A percentile compares a stretch with the other conserved stretches of the same genome.
These are phyloP conservation scores for Acronicta alni DNA, from an alignment of 2,888 invertebrate genomes.

Conservation along the genomic window DNA sequence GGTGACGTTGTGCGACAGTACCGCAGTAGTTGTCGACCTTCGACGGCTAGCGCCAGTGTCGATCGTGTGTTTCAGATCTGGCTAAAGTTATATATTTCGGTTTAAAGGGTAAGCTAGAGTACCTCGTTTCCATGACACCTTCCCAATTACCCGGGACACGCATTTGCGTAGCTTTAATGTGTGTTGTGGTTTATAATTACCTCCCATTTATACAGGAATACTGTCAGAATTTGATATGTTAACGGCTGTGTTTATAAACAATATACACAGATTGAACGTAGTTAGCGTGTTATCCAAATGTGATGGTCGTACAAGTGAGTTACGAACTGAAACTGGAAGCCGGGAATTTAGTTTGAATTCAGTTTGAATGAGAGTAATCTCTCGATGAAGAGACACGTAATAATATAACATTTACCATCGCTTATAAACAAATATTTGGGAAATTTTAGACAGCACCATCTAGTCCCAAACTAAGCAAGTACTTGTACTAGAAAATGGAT, in stretches of 20 bases:
- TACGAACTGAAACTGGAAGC: constrained; percentile 9
- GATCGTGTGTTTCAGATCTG: no score
- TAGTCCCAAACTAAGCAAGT: no score
- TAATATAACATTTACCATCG: no score
- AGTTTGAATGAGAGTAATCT: constrained; percentile 7
- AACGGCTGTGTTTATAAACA: constrained; percentile 29
- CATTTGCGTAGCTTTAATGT: constrained; percentile 32
- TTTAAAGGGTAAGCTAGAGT: no score
- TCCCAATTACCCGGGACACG: constrained; percentile 53
- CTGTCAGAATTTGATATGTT: constrained; percentile 33
- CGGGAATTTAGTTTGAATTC: constrained; percentile 30
- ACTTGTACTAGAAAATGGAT: no score
- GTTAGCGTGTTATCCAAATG: constrained; percentile 33
- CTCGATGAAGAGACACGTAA: no score
- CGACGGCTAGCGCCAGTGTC: no score
- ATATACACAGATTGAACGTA: constrained; percentile 36
- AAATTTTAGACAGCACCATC: no score
- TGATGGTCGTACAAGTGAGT: constrained; percentile 36
- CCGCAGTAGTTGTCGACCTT: no score
- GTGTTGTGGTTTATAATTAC: constrained; percentile 48
- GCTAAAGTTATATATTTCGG: no score
- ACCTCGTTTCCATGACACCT: constrained; percentile 46
- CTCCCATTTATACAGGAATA: constrained; percentile 35
- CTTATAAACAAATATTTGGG: no score
- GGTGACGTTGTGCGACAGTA: no score